Conservation (phyloP, 2,888 invertebrate genomes). For the Mesorhabditis sp. region DNA sequence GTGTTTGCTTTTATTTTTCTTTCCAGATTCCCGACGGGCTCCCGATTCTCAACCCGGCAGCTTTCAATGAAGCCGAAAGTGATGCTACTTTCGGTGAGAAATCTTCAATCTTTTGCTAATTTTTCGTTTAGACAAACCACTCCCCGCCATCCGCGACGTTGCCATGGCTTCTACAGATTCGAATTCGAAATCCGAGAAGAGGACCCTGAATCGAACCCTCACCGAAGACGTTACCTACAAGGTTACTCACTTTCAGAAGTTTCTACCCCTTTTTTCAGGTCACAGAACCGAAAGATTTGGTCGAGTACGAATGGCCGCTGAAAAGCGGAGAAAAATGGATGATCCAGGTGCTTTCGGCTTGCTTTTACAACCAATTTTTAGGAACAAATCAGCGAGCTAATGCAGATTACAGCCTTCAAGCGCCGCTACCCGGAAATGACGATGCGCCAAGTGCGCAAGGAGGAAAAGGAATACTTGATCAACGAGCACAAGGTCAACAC, state of each 20-base stretch:
- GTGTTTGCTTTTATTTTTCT: background rate
- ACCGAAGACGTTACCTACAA: background rate
- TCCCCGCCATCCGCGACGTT: too few species aligned
- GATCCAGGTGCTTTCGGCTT: slow-evolving; percentile 40
- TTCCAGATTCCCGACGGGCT: background rate
- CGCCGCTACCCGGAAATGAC: slow-evolving; percentile 68
- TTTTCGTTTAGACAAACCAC: too few species aligned
- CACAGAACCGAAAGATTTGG: slow-evolving; percentile 38
- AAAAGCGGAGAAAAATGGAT: slow-evolving; percentile 53
- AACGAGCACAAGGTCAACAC: slow-evolving; percentile 66
- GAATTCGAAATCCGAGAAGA: background rate
- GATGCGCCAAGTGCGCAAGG: slow-evolving; percentile 69
- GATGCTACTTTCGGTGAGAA: background rate
- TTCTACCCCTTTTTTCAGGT: too few species aligned
- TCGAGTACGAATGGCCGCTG: slow-evolving; percentile 56
- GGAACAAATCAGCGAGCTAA: slow-evolving; percentile 88
- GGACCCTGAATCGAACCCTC: background rate
- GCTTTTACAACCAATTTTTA: too few species aligned
- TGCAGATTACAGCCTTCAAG: slow-evolving; percentile 92
- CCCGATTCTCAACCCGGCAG: background rate
- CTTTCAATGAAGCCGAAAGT: background rate
- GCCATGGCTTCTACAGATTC: too few species aligned
- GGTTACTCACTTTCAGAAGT: too few species aligned
- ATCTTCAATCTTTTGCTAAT: too few species aligned
- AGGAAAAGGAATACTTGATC: slow-evolving; percentile 80